Base-by-base conservation (phyloP, 2,113 vertebrate species). In the Hoplias malabaricus region DNA sequence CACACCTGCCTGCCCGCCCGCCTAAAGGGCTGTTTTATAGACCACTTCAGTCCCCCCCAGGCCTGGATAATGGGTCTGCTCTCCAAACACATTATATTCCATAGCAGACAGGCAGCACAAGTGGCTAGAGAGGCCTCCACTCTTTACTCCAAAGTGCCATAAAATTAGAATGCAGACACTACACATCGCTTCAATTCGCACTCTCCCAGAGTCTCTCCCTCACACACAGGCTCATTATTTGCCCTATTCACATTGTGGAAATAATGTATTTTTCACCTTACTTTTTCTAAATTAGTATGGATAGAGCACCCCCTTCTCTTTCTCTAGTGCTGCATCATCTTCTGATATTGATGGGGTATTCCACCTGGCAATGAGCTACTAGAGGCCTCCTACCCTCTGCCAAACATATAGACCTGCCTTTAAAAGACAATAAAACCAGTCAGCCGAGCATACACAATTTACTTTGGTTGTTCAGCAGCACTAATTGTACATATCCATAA, bases 71-170 rank as follows among this genome's bases (percentile, higher is more conserved):
- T 80, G 75, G 81, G 74, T 21, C 50, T 73, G 46, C 85, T 82
- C 85, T 82, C 78, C 80, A 87, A 84, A 82, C 82, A 84, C 85
- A 87, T 87, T 81, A 87, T 82, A 87, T 75, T 78, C 75, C 68
- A 67, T 82, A 78, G 80, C 59, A 82, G 80, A 61, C 36, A 68
- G 62, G 67, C 72, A 77, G 76, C 73, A 73, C 61, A 46, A 81
- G 77, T 71, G 75, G 71, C 72, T 73, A 50, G 68, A 85, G 82
- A 75, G 77, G 78, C 72, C 65, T 57, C 70, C 42, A 62, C 79
- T 84, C 79, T 85, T 80, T 57, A 72, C 62, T 80, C 76, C 78
- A 72, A 80, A 82, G 79, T 81, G 69, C 79, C 69, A 68, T 81
- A 80, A 80, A 81, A 82, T 83, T 86, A 81, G 78, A 80, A 84